Conservation (phyloP, 1,140 invertebrate genomes). For the Drosophila willistoni region DNA sequence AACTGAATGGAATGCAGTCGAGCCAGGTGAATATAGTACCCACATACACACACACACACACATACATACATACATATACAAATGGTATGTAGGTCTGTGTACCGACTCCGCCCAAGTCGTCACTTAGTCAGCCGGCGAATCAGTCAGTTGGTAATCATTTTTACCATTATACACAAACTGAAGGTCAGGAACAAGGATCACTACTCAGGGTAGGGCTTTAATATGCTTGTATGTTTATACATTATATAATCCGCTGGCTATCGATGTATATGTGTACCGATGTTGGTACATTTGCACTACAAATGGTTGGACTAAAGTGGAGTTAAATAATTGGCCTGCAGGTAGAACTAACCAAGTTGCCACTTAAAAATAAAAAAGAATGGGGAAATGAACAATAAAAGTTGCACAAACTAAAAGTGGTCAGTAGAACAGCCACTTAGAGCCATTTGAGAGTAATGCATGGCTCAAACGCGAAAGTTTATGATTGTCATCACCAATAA, state of each 20-base stretch:
- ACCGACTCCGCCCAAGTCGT: conserved; percentile 50
- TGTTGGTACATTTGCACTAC: not conserved
- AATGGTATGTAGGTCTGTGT: conserved; percentile 12
- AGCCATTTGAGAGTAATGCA: conserved; percentile 2
- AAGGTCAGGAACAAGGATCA: conserved; percentile 27
- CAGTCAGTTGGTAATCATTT: conserved; percentile 1
- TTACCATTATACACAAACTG: not conserved
- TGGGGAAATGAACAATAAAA: not conserved
- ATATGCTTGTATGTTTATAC: not conserved
- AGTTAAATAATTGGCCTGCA: conserved; percentile 6
- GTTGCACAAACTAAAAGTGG: conserved; percentile 13
- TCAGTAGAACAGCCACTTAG: conserved; percentile 4
- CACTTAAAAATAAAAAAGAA: conserved; percentile 2
- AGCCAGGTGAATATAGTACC: conserved; percentile 45
- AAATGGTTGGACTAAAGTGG: conserved; percentile 26
- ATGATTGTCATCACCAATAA: not conserved
- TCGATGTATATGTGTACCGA: not conserved
- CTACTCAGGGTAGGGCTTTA: conserved; percentile 26
- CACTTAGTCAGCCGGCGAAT: conserved; percentile 14
- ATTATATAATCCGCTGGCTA: not conserved
- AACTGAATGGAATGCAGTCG: conserved; percentile 58
- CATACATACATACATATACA: conserved; percentile 12
- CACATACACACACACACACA: conserved; percentile 3
- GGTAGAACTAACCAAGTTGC: conserved; percentile 6
- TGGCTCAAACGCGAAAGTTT: not conserved